Conservation (phyloP, 1,140 invertebrate species). For the Bombus balteatus region DNA sequence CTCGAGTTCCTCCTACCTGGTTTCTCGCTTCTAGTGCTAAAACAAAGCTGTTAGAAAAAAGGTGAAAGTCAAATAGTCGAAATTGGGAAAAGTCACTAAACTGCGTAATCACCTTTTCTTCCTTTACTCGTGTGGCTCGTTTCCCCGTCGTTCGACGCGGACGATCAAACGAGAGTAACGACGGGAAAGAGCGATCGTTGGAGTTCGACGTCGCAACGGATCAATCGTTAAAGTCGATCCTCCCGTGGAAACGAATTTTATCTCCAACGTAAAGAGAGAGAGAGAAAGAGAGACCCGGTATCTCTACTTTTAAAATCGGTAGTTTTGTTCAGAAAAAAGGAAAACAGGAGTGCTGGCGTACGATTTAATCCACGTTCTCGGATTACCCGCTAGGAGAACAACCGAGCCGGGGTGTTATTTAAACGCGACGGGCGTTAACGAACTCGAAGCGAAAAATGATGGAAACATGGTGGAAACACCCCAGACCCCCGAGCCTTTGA, state of each 20-base stretch:
- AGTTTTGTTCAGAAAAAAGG: slow-evolving; percentile 5
- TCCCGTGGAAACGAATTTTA: slow-evolving; percentile 24
- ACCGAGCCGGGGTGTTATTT: slow-evolving; percentile 21
- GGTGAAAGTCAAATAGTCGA: neutral
- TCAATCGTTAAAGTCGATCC: slow-evolving; percentile 33
- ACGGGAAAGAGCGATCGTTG: slow-evolving; percentile 2
- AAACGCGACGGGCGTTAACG: slow-evolving; percentile 39
- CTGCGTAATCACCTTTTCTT: neutral
- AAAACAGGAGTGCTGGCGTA: neutral
- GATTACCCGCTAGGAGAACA: slow-evolving; percentile 38
- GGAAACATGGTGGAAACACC: slow-evolving; percentile 13
- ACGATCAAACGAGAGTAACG: neutral
- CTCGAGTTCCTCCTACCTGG: too few species aligned
- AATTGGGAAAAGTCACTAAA: neutral
- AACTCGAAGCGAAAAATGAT: slow-evolving; percentile 36
- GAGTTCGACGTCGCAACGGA: neutral
- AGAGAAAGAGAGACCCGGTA: neutral
- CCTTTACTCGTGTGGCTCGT: neutral
- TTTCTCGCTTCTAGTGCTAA: neutral
- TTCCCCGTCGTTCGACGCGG: neutral
- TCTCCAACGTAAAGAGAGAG: neutral
- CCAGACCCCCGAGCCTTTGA: neutral
- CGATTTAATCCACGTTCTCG: slow-evolving; percentile 39
- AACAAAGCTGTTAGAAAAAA: neutral
- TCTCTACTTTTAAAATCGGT: slow-evolving; percentile 6